Evolutionary conservation across 2,888 invertebrate genomes (phyloP).

Genomic region (Drosophila gaucha): DNA sequence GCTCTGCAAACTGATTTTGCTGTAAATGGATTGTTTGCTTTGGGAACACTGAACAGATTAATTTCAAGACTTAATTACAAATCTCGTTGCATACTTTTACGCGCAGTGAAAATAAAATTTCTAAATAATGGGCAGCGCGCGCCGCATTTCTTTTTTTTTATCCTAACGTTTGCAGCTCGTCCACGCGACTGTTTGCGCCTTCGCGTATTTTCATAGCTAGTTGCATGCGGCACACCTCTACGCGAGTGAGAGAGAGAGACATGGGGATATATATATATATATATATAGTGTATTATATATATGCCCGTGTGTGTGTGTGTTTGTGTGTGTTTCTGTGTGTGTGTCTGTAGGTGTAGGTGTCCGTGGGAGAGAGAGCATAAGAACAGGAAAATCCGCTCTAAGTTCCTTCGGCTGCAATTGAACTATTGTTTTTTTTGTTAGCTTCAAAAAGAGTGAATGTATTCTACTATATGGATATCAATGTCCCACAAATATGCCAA

Average conservation of each 20-base stretch:
- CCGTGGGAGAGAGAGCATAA: slow-evolving; percentile 11
- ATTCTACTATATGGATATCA: no score
- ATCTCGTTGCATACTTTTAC: slow-evolving; percentile 54
- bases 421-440: slow-evolving; percentile 51
- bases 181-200: slow-evolving; percentile 67
- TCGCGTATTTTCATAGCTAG: slow-evolving; percentile 15
- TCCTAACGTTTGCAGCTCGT: slow-evolving; percentile 76
- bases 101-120: slow-evolving; percentile 36
- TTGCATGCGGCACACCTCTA: slow-evolving; percentile 46
- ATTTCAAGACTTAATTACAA: slow-evolving; percentile 6
- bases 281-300: no score
- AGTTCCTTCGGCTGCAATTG: slow-evolving; percentile 53
- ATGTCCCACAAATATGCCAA: background rate
- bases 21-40: background rate
- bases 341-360: background rate
- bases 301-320: slow-evolving; percentile 5
- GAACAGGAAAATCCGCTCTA: slow-evolving; percentile 33
- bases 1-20: background rate
- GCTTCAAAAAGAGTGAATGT: no score
- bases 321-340: background rate
- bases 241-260: background rate
- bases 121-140: slow-evolving; percentile 27
- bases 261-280: no score
- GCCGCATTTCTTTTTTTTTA: slow-evolving; percentile 36
- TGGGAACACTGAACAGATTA: slow-evolving; percentile 2